Evolutionary conservation across 92 coral and sea anemone genomes (phyloP).

Genomic region (Nematostella vectensis): DNA sequence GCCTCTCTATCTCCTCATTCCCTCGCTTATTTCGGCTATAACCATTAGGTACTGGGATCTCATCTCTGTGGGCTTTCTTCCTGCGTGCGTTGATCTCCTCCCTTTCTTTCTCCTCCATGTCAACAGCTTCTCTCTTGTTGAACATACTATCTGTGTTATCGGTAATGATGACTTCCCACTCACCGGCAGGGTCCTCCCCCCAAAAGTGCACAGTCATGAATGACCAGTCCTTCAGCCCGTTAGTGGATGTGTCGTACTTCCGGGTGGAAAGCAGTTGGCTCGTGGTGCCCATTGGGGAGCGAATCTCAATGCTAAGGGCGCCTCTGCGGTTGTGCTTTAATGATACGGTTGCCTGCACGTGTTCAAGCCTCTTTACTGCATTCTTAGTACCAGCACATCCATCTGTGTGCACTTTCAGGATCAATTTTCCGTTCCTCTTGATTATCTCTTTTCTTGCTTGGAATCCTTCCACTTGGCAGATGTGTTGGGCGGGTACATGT

Average conservation of each 20-base stretch:
- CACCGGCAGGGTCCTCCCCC: slow-evolving; percentile 73
- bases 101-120: slow-evolving; percentile 77
- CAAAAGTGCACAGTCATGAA: slow-evolving; percentile 93
- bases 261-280: slow-evolving; percentile 74
- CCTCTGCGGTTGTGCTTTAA: slow-evolving; percentile 77
- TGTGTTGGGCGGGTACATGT: slow-evolving; percentile 68
- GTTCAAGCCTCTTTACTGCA: slow-evolving; percentile 59
- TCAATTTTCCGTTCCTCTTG: slow-evolving; percentile 41
- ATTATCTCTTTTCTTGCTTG: slow-evolving; percentile 26
- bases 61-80: slow-evolving; percentile 66
- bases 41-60: slow-evolving; percentile 23
- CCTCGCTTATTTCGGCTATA: slow-evolving; percentile 1
- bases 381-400: slow-evolving; percentile 70
- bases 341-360: slow-evolving; percentile 68
- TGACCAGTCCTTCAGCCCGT: slow-evolving; percentile 77
- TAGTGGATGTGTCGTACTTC: slow-evolving; percentile 47
- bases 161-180: slow-evolving; percentile 53
- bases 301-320: slow-evolving; percentile 57
- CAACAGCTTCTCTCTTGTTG: slow-evolving; percentile 35
- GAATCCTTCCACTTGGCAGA: slow-evolving; percentile 46
- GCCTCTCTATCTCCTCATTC: slow-evolving; percentile 6
- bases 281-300: slow-evolving; percentile 66
- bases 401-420: slow-evolving; percentile 40
- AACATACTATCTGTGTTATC: slow-evolving; percentile 41
- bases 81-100: slow-evolving; percentile 59